Base-by-base conservation (phyloP, 2,113 vertebrate species). In the Panurus biarmicus region DNA sequence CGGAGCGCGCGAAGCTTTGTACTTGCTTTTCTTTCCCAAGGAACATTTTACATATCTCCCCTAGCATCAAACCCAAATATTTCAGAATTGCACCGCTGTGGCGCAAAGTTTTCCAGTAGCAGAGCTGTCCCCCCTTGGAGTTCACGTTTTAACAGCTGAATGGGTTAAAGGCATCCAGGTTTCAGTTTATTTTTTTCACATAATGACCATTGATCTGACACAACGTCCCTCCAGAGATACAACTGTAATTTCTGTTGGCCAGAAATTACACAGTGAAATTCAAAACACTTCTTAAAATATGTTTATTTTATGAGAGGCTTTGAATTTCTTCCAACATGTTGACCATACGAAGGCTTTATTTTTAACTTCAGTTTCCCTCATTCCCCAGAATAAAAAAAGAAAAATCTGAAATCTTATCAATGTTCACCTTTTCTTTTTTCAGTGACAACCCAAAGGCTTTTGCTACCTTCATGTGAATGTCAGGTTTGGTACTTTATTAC, bases 251-350 rank as follows among this genome's bases (percentile, higher is more conserved):
- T 97, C 96, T 98, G 96, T 94, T 97, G 96, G 97, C 96, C 96
- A 93, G 96, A 96, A 97, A 97, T 97, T 97, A 96, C 92, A 95
- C 70, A 85, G 92, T 87, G 96, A 98, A 97, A 97, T 95, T 97
- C 96, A 97, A 98, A 98, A 97, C 97, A 96, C 94, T 97, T 98
- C 97, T 98, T 95, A 97, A 97, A 97, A 98, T 96, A 97, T 97
- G 97, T 98, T 98, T 98, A 97, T 97, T 97, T 97, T 96, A 97
- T 96, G 96, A 97, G 96, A 97, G 94, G 85, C 96, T 97, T 97
- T 97, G 97, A 98, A 97, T 97, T 95, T 93, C 96, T 97, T 98
- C 97, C 98, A 98, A 98, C 97, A 84, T 96, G 96, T 88, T 98
- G 97, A 97, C 98, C 96, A 97, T 97, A 97, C 96, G 94, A 96